Base-by-base conservation (phyloP, 2,797 vertebrate species). In the Catamblyrhynchus diadema region DNA sequence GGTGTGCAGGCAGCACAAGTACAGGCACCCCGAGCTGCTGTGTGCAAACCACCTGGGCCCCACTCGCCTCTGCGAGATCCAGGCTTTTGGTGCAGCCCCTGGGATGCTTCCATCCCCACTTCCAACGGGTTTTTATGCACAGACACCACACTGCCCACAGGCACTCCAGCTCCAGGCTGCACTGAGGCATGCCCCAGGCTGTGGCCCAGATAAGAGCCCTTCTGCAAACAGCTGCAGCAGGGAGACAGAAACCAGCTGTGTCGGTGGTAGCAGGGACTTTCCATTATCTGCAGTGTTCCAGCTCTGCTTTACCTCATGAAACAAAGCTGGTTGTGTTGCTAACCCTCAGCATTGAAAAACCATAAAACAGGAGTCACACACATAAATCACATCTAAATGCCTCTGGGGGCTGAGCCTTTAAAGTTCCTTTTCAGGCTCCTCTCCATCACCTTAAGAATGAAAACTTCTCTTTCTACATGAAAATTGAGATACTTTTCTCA, bases 201-300 rank as follows among this genome's bases (percentile, higher is more conserved):
- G 91, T 44, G 23, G 23, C 18, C 0, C 1, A 78, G 90, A 90
- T 61, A 78, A 79, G 85, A 81, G 62, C 32, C 65, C 85, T 75
- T 61, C 24, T 59, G 90, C 87, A 93, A 66, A 70, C 67, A 93
- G 86, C 81, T 94, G 93, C 86, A 60, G 65, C 53, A 27, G 41
- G 54, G 56, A 95, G 82, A 70, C 51, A 85, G 77, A 88, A 92
- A 71, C 91, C 91, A 67, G 90, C 75, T 96, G 65, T 88, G 48
- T 88, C 4, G 0, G 69, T n/a, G 83, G 81, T 87, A 95, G 90
- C 91, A 95, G 96, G 96, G 96, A 93, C 95, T 96, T 96, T 95
- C 96, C 96, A 95, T 81, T 79, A 81, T 93, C 92, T 81, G 82
- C 75, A 86, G 42, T 25, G 47, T 39, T 96, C 94, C 92, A 95